These are phyloP conservation scores for Cataglyphis cursor DNA, from an alignment of 2,888 invertebrate genomes.

Conservation along the genomic window DNA sequence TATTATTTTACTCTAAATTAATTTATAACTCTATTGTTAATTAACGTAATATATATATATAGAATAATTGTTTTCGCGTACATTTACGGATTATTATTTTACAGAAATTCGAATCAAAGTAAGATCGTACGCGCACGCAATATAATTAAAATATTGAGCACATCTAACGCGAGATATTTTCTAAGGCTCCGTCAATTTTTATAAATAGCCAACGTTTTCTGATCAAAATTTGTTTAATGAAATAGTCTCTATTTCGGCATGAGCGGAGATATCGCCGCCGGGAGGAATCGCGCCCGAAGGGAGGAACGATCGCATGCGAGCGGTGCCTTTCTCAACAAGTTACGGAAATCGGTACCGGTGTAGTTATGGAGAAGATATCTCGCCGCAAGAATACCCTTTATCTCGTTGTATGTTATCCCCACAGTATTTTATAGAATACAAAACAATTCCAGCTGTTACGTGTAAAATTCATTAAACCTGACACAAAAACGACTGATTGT, in stretches of 20 bases:
- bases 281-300: constrained; percentile 9
- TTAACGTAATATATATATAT: background rate
- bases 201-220: constrained; percentile 12
- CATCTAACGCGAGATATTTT: background rate
- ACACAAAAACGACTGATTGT: background rate
- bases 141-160: background rate
- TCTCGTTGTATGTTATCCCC: background rate
- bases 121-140: background rate
- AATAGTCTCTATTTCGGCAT: constrained; percentile 29
- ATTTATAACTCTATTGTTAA: background rate
- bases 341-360: constrained; percentile 73
- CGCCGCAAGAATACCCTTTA: constrained; percentile 9
- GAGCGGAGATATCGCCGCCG: constrained; percentile 48
- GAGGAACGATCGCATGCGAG: constrained; percentile 65
- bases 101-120: background rate
- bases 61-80: background rate
- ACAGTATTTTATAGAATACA: constrained; percentile 63
- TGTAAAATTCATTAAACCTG: constrained; percentile 51
- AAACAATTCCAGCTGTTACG: constrained; percentile 65
- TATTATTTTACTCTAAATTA: background rate
- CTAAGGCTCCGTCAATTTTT: background rate
- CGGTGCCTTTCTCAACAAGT: constrained; percentile 78
- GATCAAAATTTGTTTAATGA: constrained; percentile 28
- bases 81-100: background rate
- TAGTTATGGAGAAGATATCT: constrained; percentile 12